phyloP scores from a whole-genome alignment of 2,888 invertebrate species.

The Chalcis sispes region DNA sequence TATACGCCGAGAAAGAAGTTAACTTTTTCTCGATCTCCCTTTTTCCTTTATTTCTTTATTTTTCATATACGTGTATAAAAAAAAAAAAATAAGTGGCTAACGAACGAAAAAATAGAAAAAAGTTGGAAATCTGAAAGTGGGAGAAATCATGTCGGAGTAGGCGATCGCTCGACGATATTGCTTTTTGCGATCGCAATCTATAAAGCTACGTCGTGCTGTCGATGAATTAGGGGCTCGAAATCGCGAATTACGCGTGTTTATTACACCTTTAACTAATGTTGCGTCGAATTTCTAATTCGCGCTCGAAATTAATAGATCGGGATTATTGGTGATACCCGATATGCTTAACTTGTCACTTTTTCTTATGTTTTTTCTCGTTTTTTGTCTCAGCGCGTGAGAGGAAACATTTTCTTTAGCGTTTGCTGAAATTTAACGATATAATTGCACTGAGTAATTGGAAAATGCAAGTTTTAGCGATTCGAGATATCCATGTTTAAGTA shows the following conservation, averaged over 20 bases:
- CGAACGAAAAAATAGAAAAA: no score
- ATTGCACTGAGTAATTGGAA: no score
- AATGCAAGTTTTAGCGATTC: no score
- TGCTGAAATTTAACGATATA: no score
- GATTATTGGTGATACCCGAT: not conserved
- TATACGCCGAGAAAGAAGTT: not conserved
- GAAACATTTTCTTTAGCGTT: no score
- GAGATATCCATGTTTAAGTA: no score
- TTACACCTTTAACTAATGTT: not conserved
- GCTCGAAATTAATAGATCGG: not conserved
- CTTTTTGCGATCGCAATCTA: conserved; percentile 9
- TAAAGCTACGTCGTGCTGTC: not conserved
- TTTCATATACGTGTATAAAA: not conserved
- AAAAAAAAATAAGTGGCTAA: not conserved
- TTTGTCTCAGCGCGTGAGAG: no score
- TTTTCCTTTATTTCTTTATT: no score
- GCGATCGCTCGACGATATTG: conserved; percentile 13
- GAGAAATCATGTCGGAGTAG: not conserved
- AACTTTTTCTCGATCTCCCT: no score
- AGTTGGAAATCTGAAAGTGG: not conserved
- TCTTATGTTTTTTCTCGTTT: no score
- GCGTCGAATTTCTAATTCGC: conserved; percentile 3
- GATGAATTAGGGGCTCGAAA: not conserved
- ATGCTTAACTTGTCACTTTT: no score
- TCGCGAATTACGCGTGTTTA: not conserved